Evolutionary conservation across 2,113 vertebrate genomes (phyloP).

Genomic region (Salvelinus namaycush): DNA sequence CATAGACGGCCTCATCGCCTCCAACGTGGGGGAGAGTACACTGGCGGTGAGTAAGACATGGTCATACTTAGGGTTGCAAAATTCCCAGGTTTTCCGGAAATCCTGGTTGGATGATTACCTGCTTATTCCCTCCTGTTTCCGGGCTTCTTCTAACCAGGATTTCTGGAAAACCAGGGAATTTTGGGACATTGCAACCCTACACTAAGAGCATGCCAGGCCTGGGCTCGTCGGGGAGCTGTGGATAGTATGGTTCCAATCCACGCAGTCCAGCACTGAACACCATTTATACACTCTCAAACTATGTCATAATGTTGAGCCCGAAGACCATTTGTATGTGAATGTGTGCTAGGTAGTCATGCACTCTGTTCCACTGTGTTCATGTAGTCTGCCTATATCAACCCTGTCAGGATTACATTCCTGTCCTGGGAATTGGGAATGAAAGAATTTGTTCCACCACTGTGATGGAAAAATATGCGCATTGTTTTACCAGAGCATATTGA

Average conservation of each 20-base stretch:
- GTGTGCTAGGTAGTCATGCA: no score
- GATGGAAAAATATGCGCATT: background rate
- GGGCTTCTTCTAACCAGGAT: no score
- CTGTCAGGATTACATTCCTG: no score
- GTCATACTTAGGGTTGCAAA: background rate
- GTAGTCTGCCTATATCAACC: no score
- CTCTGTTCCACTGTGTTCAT: no score
- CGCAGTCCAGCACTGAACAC: conserved; percentile 35
- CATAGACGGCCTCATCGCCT: conserved; percentile 95
- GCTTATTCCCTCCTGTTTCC: no score
- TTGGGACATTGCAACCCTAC: background rate
- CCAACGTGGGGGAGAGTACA: conserved; percentile 96
- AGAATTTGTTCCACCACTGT: background rate
- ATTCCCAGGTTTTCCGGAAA: background rate
- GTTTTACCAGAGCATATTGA: background rate
- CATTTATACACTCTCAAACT: background rate
- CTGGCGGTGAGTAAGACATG: conserved; percentile 85
- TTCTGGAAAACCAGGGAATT: no score
- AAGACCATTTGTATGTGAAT: background rate
- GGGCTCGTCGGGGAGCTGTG: conserved; percentile 64
- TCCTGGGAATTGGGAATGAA: background rate
- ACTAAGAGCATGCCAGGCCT: background rate
- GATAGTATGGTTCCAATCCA: conserved; percentile 42
- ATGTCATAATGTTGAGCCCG: background rate
- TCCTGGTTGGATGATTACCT: no score